phyloP scores from a whole-genome alignment of 2,113 vertebrate species.

The Isurus oxyrinchus region DNA sequence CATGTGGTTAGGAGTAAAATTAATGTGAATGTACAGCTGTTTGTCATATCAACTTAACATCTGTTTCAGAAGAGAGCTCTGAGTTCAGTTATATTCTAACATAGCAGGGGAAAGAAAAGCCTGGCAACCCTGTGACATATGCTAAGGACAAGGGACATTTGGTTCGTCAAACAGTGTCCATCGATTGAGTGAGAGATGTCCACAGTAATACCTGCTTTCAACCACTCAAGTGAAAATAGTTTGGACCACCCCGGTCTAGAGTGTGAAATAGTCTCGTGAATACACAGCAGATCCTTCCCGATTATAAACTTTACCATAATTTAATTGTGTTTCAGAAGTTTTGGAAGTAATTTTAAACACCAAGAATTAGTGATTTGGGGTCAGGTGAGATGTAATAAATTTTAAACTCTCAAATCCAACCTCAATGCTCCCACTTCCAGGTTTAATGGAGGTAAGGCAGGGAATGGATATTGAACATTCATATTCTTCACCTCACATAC shows the following conservation, averaged over 20 bases:
- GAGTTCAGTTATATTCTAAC: neutral
- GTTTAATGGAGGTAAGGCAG: neutral
- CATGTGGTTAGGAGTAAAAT: neutral
- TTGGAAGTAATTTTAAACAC: neutral
- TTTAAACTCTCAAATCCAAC: neutral
- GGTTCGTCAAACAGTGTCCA: neutral
- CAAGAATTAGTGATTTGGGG: neutral
- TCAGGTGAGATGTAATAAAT: neutral
- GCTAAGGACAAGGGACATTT: neutral
- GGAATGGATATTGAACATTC: neutral
- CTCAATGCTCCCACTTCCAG: neutral
- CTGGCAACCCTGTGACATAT: neutral
- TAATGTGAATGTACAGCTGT: neutral
- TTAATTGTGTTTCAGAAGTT: neutral
- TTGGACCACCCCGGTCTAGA: neutral
- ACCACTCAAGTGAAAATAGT: neutral
- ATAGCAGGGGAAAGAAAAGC: neutral
- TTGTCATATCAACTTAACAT: slow-evolving; percentile 13
- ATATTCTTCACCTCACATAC: no score
- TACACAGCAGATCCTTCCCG: no score
- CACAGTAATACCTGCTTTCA: neutral
- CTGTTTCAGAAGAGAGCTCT: neutral
- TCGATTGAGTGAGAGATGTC: neutral
- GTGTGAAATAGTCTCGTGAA: neutral
- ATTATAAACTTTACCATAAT: neutral